Evolutionary conservation across 2,113 vertebrate species (phyloP).

Genomic region (Pampusana beccarii): DNA sequence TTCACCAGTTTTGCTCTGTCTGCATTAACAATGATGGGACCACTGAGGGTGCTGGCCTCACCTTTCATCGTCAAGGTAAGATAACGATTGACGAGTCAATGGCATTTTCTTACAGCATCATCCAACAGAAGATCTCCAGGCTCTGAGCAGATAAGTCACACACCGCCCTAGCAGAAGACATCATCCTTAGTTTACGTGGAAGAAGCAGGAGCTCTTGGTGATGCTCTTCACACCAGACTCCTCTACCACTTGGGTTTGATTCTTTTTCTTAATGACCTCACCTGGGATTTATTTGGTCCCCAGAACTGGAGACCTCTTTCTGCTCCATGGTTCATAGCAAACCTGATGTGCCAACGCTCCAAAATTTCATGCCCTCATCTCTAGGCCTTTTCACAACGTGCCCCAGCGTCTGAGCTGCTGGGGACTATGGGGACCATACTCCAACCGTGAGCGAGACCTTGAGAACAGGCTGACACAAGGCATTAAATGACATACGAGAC

Average conservation of each 20-base stretch:
- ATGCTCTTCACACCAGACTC: neutral
- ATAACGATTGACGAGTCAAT: neutral
- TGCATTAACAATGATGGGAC: rapidly evolving
- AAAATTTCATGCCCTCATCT: neutral
- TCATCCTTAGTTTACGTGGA: neutral
- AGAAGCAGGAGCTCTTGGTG: neutral
- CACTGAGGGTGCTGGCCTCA: neutral
- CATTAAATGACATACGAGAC: neutral
- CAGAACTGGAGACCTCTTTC: neutral
- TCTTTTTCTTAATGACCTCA: neutral
- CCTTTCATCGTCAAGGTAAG: neutral
- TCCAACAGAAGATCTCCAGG: neutral
- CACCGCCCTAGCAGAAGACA: neutral
- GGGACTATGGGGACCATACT: neutral
- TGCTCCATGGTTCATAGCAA: neutral
- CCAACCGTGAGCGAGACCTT: neutral
- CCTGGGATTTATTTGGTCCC: neutral
- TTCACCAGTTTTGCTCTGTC: neutral
- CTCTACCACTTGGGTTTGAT: neutral
- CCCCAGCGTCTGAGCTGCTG: neutral
- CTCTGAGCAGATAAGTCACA: neutral
- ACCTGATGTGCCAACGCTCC: neutral
- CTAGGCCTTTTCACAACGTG: neutral
- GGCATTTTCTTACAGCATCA: neutral
- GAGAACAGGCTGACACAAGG: neutral